phyloP scores from a whole-genome alignment of 2,888 invertebrate genomes.

The Drosophila merina region DNA sequence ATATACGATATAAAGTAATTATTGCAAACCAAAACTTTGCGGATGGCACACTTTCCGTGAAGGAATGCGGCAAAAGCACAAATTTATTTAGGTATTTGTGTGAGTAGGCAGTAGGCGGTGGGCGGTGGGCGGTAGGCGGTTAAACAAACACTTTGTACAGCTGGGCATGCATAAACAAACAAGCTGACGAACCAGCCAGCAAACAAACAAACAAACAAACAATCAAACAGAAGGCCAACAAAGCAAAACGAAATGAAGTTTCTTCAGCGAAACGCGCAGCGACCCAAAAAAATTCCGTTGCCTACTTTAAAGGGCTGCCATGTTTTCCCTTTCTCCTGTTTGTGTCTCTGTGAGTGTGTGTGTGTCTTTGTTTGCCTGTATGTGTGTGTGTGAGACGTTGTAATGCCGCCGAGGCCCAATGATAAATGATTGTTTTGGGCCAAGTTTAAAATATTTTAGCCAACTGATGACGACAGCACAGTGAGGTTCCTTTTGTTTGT shows the following conservation, averaged over 20 bases:
- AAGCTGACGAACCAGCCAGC: slow-evolving; percentile 6
- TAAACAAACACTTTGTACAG: slow-evolving; percentile 27
- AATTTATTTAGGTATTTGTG: slow-evolving; percentile 9
- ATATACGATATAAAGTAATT: slow-evolving; percentile 40
- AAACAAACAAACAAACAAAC: slow-evolving; percentile 10
- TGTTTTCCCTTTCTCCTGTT: slow-evolving; percentile 14
- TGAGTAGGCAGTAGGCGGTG: neutral
- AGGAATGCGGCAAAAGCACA: slow-evolving; percentile 3
- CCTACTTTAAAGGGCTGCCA: slow-evolving; percentile 37
- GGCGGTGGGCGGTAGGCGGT: neutral
- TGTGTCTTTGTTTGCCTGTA: slow-evolving; percentile 24
- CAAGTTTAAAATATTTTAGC: slow-evolving; percentile 57
- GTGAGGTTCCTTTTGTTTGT: neutral
- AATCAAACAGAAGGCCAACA: slow-evolving; percentile 10
- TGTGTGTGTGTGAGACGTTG: slow-evolving; percentile 51
- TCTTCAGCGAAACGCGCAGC: slow-evolving; percentile 33
- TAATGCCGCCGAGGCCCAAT: slow-evolving; percentile 50
- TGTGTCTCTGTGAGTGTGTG: slow-evolving; percentile 27
- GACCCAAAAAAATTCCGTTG: slow-evolving; percentile 37
- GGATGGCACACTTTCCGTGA: neutral
- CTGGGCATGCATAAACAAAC: slow-evolving; percentile 24
- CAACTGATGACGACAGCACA: slow-evolving; percentile 35
- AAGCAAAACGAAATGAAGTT: slow-evolving; percentile 23
- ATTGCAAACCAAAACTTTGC: slow-evolving; percentile 6
- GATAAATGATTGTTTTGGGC: slow-evolving; percentile 66